These are phyloP conservation scores for Carapus acus DNA, from an alignment of 2,797 vertebrate genomes.

Conservation along the genomic window DNA sequence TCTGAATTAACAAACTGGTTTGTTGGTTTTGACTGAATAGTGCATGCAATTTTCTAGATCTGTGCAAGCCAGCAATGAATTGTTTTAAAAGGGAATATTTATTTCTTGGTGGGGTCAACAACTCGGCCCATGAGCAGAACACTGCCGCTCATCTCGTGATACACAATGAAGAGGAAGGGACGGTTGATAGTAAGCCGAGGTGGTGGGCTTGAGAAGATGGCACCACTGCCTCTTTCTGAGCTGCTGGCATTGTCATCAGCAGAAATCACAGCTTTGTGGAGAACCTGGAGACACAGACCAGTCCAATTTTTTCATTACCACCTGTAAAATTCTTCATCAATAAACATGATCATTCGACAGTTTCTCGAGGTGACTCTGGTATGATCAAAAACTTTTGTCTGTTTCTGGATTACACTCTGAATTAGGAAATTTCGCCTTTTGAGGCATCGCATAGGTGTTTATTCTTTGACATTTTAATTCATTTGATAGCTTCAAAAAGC, in stretches of 20 bases:
- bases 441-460: too few relatives aligned
- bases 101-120: constrained; percentile 69
- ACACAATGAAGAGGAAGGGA: constrained; percentile 84
- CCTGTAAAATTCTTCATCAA: background rate
- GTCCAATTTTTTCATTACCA: background rate
- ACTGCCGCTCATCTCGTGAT: constrained; percentile 72
- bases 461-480: too few relatives aligned
- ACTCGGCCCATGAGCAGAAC: constrained; percentile 83
- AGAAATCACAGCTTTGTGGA: constrained; percentile 73
- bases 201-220: constrained; percentile 65
- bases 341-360: background rate
- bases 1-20: too few relatives aligned
- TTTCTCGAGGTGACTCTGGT: too few relatives aligned
- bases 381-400: too few relatives aligned
- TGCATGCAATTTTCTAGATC: too few relatives aligned
- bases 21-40: too few relatives aligned
- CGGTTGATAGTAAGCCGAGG: constrained; percentile 76
- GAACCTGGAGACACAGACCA: constrained; percentile 65
- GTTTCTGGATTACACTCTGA: too few relatives aligned
- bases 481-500: too few relatives aligned
- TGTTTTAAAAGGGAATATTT: constrained; percentile 1
- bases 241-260: constrained; percentile 71
- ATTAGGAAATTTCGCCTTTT: too few relatives aligned
- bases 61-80: background rate
- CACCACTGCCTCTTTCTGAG: constrained; percentile 35